Conservation (phyloP, 2,888 invertebrate genomes). For the Acrocyrtus sp. region DNA sequence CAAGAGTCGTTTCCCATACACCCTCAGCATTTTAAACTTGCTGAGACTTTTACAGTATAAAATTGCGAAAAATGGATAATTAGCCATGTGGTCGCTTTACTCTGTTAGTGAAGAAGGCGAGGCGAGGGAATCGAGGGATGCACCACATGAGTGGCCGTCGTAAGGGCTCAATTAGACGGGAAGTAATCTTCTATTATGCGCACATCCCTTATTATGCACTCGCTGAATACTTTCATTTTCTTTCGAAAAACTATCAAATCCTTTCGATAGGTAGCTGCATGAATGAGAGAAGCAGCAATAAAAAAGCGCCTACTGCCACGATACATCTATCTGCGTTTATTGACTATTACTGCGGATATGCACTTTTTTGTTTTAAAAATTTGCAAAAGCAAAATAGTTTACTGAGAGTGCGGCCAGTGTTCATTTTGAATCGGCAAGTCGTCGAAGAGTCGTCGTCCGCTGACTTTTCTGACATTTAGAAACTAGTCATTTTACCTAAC, state of each 20-base stretch:
- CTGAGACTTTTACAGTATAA: too few relatives aligned
- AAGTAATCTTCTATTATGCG: not conserved
- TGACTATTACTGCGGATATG: not conserved
- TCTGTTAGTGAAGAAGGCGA: not conserved
- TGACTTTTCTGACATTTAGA: constrained; percentile 16
- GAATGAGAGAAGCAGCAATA: not conserved
- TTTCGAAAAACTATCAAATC: constrained; percentile 18
- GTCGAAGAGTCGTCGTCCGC: constrained; percentile 28
- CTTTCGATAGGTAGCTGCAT: constrained; percentile 2
- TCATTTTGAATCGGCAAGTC: constrained; percentile 39
- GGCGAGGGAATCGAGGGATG: not conserved
- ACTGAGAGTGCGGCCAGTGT: constrained; percentile 1
- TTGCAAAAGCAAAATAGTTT: constrained; percentile 2
- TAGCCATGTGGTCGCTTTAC: constrained; percentile 25
- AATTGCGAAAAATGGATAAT: constrained; percentile 8
- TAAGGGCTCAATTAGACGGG: constrained; percentile 18
- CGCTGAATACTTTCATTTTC: constrained; percentile 41
- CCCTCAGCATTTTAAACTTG: too few relatives aligned
- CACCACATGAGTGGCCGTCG: not conserved
- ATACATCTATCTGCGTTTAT: too few relatives aligned
- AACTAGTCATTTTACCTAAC: constrained; percentile 18
- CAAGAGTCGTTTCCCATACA: too few relatives aligned
- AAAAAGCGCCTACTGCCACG: not conserved
- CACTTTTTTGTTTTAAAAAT: constrained; percentile 2
- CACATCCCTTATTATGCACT: not conserved